These are phyloP conservation scores for Callocephalon fimbriatum DNA, from an alignment of 2,113 vertebrate genomes.

Conservation along the genomic window DNA sequence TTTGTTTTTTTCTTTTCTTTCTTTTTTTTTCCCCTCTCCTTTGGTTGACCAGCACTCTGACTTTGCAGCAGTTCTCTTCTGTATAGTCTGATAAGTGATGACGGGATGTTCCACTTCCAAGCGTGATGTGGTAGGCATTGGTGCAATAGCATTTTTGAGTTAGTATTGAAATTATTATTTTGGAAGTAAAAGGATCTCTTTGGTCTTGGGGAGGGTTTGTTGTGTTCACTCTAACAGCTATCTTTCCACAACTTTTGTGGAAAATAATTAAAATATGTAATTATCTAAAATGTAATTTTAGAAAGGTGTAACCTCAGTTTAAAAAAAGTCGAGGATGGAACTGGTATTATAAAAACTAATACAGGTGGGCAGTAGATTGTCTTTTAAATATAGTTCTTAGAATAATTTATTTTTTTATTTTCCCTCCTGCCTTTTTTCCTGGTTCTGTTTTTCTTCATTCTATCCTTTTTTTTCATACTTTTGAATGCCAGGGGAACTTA, in stretches of 20 bases:
- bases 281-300: neutral
- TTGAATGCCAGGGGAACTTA: neutral
- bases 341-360: neutral
- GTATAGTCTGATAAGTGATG: neutral
- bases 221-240: neutral
- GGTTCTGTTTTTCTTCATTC: neutral
- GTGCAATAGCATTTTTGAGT: neutral
- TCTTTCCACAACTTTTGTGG: neutral
- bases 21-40: neutral
- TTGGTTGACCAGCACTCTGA: neutral
- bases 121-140: rapidly evolving
- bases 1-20: neutral
- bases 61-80: neutral
- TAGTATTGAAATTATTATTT: neutral
- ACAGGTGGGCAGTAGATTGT: neutral
- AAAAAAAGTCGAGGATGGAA: neutral
- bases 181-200: neutral
- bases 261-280: neutral
- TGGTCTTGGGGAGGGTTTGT: neutral
- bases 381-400: neutral
- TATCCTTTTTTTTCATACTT: neutral
- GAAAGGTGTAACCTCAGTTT: neutral
- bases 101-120: neutral
- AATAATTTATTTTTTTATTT: neutral
- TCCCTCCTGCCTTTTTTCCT: neutral